Evolutionary conservation across 2,888 invertebrate genomes (phyloP).

Genomic region (Leptinotarsa peninsularis): DNA sequence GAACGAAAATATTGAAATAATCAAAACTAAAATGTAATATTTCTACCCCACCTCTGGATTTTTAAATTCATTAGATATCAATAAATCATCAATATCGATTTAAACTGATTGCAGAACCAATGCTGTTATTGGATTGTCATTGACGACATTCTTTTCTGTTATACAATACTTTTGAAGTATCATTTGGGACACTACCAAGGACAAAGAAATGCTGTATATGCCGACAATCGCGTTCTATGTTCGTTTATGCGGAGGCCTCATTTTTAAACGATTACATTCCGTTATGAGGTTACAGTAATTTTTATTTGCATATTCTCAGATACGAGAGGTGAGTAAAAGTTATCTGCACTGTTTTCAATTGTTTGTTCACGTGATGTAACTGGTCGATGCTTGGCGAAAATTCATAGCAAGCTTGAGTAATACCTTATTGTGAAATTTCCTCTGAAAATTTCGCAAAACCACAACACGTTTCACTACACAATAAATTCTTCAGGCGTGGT

Average conservation of each 20-base stretch:
- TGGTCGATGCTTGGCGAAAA: not conserved
- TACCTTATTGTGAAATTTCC: too few species aligned
- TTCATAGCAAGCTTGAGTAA: too few species aligned
- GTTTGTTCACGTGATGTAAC: not conserved
- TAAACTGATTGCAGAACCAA: not conserved
- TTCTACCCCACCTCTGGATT: not conserved
- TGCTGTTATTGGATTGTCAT: not conserved
- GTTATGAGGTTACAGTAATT: slow-evolving; percentile 13
- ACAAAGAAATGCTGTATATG: not conserved
- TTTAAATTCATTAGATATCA: not conserved
- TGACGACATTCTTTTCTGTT: not conserved
- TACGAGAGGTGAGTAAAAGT: not conserved
- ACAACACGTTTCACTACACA: too few species aligned
- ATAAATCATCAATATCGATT: not conserved
- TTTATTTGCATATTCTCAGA: not conserved
- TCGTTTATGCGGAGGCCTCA: not conserved
- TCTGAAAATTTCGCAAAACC: too few species aligned
- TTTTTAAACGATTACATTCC: not conserved
- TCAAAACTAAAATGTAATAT: too few species aligned
- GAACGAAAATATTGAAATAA: too few species aligned
- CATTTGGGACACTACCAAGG: too few species aligned
- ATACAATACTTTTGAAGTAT: not conserved
- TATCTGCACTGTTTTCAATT: not conserved
- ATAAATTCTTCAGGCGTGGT: too few species aligned
- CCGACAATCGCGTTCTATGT: not conserved